Conservation (phyloP, 53 echinoderm and acorn worm species). For the Echinometra lucunter region DNA sequence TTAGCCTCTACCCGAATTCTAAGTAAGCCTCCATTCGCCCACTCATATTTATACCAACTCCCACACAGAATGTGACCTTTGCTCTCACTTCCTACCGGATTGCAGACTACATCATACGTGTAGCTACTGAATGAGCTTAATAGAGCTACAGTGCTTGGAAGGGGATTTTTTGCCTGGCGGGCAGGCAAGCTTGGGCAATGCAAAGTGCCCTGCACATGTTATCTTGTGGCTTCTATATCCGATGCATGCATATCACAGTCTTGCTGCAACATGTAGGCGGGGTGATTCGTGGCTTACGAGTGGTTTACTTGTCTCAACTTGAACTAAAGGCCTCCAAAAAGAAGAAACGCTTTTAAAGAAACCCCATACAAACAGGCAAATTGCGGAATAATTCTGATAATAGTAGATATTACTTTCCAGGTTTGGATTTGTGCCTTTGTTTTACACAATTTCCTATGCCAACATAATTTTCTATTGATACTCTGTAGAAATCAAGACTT, state of each 20-base stretch:
- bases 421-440: not conserved
- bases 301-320: not conserved
- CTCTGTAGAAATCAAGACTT: not conserved
- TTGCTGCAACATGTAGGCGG: not conserved
- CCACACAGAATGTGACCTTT: not conserved
- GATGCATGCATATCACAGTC: not conserved
- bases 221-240: not conserved
- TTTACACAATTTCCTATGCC: not conserved
- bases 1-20: not conserved
- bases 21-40: not conserved
- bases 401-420: not conserved
- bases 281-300: not conserved
- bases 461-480: not conserved
- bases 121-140: too few relatives aligned
- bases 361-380: not conserved
- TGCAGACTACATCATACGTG: not conserved
- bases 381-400: constrained; percentile 11
- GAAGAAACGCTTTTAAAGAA: not conserved
- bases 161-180: constrained; percentile 1
- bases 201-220: not conserved
- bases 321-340: not conserved
- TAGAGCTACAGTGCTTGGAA: not conserved
- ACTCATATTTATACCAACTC: not conserved
- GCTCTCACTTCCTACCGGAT: not conserved
- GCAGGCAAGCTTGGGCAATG: not conserved